Percentiles rank a stretch among this genome's conserved stretches.
phyloP scores from a whole-genome alignment of 2,888 invertebrate genomes.

The Cephus sareptanus region DNA sequence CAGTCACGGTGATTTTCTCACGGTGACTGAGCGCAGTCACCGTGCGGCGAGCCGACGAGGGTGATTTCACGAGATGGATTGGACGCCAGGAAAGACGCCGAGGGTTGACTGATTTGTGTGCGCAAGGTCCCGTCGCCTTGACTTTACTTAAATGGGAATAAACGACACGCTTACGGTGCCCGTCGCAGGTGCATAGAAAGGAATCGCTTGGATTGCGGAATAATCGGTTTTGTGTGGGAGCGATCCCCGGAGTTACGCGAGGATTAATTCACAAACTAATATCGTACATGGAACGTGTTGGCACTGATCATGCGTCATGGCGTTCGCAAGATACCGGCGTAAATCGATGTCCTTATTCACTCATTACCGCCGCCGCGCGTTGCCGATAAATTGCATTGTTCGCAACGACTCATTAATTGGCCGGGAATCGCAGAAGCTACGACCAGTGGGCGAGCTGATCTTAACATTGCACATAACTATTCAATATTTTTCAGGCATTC shows the following conservation, averaged over 20 bases:
- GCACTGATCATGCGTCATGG: constrained; percentile 4
- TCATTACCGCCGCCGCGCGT: constrained; percentile 11
- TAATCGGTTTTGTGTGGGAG: constrained; percentile 41
- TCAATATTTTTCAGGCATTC: not conserved
- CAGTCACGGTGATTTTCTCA: constrained; percentile 37
- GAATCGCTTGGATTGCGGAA: constrained; percentile 48
- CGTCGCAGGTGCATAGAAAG: constrained; percentile 51
- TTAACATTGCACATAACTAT: not conserved
- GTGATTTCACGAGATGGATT: constrained; percentile 60
- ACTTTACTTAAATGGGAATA: constrained; percentile 62
- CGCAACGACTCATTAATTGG: constrained; percentile 12
- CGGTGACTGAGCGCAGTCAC: constrained; percentile 32
- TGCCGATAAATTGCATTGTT: constrained; percentile 18
- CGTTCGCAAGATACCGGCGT: not conserved
- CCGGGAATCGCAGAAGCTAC: not conserved
- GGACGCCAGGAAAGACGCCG: constrained; percentile 41
- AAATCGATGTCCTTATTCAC: constrained; percentile 8
- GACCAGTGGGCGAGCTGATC: not conserved
- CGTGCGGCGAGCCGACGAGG: constrained; percentile 36
- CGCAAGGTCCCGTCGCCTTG: constrained; percentile 57
- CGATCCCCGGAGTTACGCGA: constrained; percentile 11
- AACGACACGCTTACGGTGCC: constrained; percentile 40
- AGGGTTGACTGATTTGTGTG: constrained; percentile 62
- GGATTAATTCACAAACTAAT: constrained; percentile 20
- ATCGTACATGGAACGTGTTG: constrained; percentile 16